Base-by-base conservation (phyloP, 2,113 vertebrate genomes). In the Macquaria ambigua region DNA sequence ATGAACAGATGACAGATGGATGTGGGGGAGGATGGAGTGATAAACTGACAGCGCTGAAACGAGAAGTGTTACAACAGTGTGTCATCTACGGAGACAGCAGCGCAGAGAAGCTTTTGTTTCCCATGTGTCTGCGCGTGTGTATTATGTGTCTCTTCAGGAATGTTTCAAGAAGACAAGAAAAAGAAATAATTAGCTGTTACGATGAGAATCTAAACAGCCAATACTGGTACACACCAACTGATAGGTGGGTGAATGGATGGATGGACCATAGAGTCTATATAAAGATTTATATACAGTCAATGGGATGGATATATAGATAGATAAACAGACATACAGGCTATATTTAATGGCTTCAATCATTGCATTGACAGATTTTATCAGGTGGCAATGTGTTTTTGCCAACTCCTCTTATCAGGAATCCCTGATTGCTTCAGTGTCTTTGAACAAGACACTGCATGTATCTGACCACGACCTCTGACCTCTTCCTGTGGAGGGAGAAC, bases 1-100 rank as follows among this genome's bases (percentile, higher is more conserved):
- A 73, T 39, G 63, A 91, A 73, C 69, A 69, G 77, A 62, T 83
- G 85, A 90, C 85, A 89, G 83, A 88, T 87, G 63, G 70, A 53
- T 66, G 67, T 62, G 67, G 23, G 58, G 81, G 74, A 74, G 14
- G 88, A 55, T 39, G 80, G 55, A 74, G 81, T 81, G 79, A 78
- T 80, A 74, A 82, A 84, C 46, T 80, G 83, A 83, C 73, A 75
- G 56, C 1, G 14, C 79, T 84, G 74, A 77, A 66, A 87, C 53
- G n/a, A 28, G 76, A 79, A 83, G 72, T 73, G 75, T 81, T 90
- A 83, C 75, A 79, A 88, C 52, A 75, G 12, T 31, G 77, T 68
- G 73, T 86, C 59, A 64, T 73, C 41, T 56, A 52, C 39, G 56
- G 46, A 59, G 82, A 81, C 14, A 48, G 25, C 34, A 20, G 10